These are phyloP conservation scores for Papilio aristodemus DNA, from an alignment of 1,140 invertebrate genomes.

Conservation along the genomic window DNA sequence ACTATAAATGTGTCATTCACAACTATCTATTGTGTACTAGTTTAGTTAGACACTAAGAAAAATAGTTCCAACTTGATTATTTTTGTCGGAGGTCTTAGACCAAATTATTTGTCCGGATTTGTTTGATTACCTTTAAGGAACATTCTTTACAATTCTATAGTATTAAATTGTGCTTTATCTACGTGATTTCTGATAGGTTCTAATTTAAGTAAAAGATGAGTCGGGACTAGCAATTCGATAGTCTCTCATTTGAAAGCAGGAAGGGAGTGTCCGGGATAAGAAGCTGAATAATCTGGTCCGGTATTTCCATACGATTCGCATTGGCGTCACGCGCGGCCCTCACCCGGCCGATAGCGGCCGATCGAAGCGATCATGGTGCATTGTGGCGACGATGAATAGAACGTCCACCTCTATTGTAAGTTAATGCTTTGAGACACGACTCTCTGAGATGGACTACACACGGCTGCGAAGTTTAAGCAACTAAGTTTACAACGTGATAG, in stretches of 20 bases:
- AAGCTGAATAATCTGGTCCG: slow-evolving; percentile 34
- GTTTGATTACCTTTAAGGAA: too few relatives aligned
- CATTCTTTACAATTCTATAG: too few relatives aligned
- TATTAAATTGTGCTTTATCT: too few relatives aligned
- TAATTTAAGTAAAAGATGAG: too few relatives aligned
- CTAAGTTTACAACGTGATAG: neutral
- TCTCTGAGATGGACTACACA: slow-evolving; percentile 41
- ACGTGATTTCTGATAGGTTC: too few relatives aligned
- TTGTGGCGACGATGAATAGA: slow-evolving; percentile 75
- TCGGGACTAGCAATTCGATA: neutral
- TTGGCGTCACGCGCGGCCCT: slow-evolving; percentile 63
- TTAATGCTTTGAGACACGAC: slow-evolving; percentile 63
- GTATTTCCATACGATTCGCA: slow-evolving; percentile 55
- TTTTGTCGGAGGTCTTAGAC: too few relatives aligned
- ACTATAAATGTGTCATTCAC: too few relatives aligned
- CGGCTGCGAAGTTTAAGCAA: slow-evolving; percentile 17
- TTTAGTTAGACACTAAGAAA: too few relatives aligned
- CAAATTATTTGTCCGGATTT: too few relatives aligned
- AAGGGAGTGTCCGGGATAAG: slow-evolving; percentile 34
- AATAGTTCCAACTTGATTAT: too few relatives aligned
- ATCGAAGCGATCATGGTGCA: slow-evolving; percentile 55
- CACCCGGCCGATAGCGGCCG: slow-evolving; percentile 41
- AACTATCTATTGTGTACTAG: too few relatives aligned
- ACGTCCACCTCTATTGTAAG: slow-evolving; percentile 78
- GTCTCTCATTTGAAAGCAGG: slow-evolving; percentile 14